Percentiles rank a stretch among this genome's conserved stretches.
Evolutionary conservation across 1,140 invertebrate species (phyloP).

Genomic region (Helicoverpa zea): DNA sequence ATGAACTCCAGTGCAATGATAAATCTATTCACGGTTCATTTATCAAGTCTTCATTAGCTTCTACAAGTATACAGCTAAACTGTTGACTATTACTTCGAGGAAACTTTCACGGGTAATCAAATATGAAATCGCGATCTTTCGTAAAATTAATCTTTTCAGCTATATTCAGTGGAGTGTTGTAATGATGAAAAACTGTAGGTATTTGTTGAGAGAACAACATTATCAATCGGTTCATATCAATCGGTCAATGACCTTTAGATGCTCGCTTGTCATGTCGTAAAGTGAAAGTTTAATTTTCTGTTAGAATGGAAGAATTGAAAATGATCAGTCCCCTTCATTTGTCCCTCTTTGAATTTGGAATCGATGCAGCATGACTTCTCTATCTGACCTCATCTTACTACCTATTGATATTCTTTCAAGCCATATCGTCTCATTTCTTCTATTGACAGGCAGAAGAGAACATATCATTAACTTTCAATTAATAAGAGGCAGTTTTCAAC

Average conservation of each 20-base stretch:
- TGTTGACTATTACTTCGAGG: background rate
- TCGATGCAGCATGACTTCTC: no score
- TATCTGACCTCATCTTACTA: no score
- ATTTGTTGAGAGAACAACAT: background rate
- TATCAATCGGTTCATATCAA: no score
- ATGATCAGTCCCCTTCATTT: background rate
- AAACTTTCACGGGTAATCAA: slow-evolving; percentile 23
- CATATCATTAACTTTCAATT: no score
- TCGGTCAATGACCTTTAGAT: background rate
- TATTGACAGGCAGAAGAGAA: no score
- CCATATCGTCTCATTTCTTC: no score
- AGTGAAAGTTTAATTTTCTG: no score
- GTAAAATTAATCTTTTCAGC: slow-evolving; percentile 20
- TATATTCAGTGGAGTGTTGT: background rate
- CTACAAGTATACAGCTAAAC: background rate
- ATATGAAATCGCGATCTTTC: background rate
- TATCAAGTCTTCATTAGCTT: slow-evolving; percentile 21
- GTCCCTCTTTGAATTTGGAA: no score
- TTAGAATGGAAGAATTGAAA: background rate
- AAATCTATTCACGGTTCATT: slow-evolving; percentile 27
- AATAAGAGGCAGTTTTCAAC: no score
- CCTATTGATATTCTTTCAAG: no score
- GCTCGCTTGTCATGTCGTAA: no score
- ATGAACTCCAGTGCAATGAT: slow-evolving; percentile 10
- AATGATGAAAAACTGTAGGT: background rate